Evolutionary conservation across 2,888 invertebrate genomes (phyloP).

Genomic region (Philereme vetulata): DNA sequence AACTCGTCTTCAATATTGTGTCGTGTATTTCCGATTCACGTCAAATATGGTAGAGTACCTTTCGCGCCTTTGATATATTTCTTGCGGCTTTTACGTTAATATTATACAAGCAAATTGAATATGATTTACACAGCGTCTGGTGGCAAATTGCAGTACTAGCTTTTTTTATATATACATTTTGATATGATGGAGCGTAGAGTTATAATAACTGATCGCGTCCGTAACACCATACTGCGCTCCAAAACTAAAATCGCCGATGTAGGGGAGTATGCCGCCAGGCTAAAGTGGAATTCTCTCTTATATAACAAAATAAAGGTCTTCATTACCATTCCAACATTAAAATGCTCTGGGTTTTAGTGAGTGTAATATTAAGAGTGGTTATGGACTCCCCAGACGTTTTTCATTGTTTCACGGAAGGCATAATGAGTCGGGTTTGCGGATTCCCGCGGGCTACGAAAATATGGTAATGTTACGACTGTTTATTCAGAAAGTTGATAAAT

Average conservation of each 20-base stretch:
- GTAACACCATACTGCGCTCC: too few species aligned
- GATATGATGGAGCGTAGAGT: too few species aligned
- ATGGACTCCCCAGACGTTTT: slow-evolving; percentile 37
- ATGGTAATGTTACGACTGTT: slow-evolving; percentile 31
- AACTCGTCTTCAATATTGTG: slow-evolving; percentile 33
- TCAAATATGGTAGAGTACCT: slow-evolving; percentile 19
- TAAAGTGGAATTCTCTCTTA: slow-evolving; percentile 6
- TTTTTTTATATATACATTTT: too few species aligned
- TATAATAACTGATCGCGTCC: too few species aligned
- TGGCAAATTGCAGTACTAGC: too few species aligned
- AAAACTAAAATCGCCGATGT: too few species aligned
- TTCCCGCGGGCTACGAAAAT: slow-evolving; percentile 38
- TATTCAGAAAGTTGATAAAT: slow-evolving; percentile 10
- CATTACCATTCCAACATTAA: slow-evolving; percentile 27
- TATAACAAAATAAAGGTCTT: slow-evolving; percentile 22
- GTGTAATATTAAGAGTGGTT: slow-evolving; percentile 33
- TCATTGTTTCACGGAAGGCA: slow-evolving; percentile 44
- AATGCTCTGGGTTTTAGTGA: slow-evolving; percentile 26
- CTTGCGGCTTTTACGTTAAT: slow-evolving; percentile 18
- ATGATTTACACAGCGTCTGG: too few species aligned
- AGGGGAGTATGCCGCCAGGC: too few species aligned
- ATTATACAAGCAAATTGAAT: background rate
- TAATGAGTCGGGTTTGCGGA: slow-evolving; percentile 42
- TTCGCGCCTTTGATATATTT: slow-evolving; percentile 26
- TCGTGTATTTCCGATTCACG: slow-evolving; percentile 29